Base-by-base conservation (phyloP, 2,113 vertebrate genomes). In the Hepsetus odoe region DNA sequence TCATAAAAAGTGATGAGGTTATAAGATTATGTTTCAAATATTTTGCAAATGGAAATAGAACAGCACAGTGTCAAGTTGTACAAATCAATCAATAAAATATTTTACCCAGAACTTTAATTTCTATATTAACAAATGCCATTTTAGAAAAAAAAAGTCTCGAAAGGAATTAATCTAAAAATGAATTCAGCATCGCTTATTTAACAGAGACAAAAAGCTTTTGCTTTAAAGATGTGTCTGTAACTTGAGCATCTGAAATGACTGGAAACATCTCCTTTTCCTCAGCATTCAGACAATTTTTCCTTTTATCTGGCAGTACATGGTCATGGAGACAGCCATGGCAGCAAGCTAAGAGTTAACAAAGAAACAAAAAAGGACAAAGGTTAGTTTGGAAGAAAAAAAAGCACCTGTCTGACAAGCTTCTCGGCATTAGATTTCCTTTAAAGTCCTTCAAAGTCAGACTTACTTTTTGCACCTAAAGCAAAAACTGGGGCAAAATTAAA, bases 241-340 rank as follows among this genome's bases (percentile, higher is more conserved):
- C 22, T n/a, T 76, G 38, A 20, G 30, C 22, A 38, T 51, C 28
- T 49, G 10, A 40, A 61, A 64, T n/a, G 13, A 20, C 20, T 22
- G 32, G 61, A 13, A 35, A 2, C 59, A 20, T 74, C 49, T 24
- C 32, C 30, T 56, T 33, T 68, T 65, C 49, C 58, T 33, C 55
- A 69, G 44, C 38, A 28, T 35, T 79, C 80, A 76, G 86, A 30
- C 6, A 35, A 0, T 4, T 56, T 85, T 84, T 2, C 87, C 88
- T 38, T 88, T 87, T 30, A 92, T 85, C 55, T 72, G 79, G 85
- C 89, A 89, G 83, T 82, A 93, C 3, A 94, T 81, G 33, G 35
- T 86, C 91, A 93, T 89, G 38, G 93, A 91, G 64, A 91, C 90
- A 13, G 33, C 59, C 92, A 93, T 92, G 62, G 91, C 91, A 65